Evolutionary conservation across 2,113 vertebrate species (phyloP), one percentile per base, ranked within the genome.

Genomic region (Nematolebias whitei): DNA sequence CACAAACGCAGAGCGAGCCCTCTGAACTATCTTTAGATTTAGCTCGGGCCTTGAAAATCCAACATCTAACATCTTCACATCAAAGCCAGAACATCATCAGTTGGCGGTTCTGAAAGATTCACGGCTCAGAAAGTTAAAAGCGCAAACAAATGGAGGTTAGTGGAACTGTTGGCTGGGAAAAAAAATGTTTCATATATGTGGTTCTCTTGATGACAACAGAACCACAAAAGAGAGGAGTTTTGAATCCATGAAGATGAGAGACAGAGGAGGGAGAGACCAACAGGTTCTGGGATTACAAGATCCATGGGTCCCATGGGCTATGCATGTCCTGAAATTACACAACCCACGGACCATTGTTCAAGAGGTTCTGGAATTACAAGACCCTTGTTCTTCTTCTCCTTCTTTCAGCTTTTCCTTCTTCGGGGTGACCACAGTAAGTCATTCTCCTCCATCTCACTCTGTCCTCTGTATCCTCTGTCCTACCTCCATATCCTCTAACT

Each of bases 1-100:
- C n/a, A 52, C 24, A 48, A 52, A 52, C 50, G 10, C 24, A 1
- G 50, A 52, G 15, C 24, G 19, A 52, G 50, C 19, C 29, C n/a
- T 55, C 53, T 39, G 35, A 55, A 44, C 56, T 44, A 44, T 58
- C 22, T 58, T 44, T 58, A 44, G 40, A 44, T 43, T 12, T 4
- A 57, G 24, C 14, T 38, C 39, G 23, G 38, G 19, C 55, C 11
- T 57, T 12, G 7, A 39, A 39, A 55, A 39, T 40, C 32, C 22
- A 9, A 20, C n/a, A n/a, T n/a, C n/a, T n/a, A 13, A 12, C 53
- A 39, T n/a, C 57, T 59, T 59, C 24, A 59, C 4, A 44, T 45
- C 18, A 29, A 19, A 43, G 7, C 12, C 39, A 19, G 41, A 59
- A 44, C 57, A 59, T n/a, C 24, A 39, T 4, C 52, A 38, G 18